Evolutionary conservation across 2,888 invertebrate genomes (phyloP).

Genomic region (Caenorhabditis doughertyi): DNA sequence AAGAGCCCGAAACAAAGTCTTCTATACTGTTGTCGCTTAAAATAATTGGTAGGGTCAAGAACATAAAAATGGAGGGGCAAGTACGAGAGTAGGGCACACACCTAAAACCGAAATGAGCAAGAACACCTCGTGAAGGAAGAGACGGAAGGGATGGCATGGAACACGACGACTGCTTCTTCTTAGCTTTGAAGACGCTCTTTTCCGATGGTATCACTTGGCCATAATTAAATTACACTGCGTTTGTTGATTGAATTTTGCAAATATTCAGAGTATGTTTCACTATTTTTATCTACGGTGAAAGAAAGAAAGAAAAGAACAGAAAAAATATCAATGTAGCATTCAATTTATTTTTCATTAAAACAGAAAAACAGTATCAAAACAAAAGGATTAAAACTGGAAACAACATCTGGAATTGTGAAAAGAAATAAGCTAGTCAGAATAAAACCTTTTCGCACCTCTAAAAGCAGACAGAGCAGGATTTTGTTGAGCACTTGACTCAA

Average conservation of each 20-base stretch:
- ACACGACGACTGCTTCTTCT: conserved; percentile 7
- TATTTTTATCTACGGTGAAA: conserved; percentile 29
- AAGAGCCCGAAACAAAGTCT: conserved; percentile 56
- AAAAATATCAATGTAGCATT: neutral
- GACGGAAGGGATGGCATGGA: conserved; percentile 53
- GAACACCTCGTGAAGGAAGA: conserved; percentile 58
- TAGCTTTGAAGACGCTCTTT: conserved; percentile 10
- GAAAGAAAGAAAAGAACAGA: neutral
- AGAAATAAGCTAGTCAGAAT: neutral
- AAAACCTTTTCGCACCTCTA: neutral
- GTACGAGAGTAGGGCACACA: conserved; percentile 27
- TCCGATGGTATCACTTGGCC: conserved; percentile 61
- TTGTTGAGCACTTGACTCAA: too few species aligned
- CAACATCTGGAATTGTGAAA: conserved; percentile 1
- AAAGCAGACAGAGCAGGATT: neutral
- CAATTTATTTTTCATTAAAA: neutral
- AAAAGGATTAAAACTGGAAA: conserved; percentile 3
- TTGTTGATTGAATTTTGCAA: conserved; percentile 59
- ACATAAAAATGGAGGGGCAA: conserved; percentile 42
- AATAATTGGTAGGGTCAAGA: conserved; percentile 56
- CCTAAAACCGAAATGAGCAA: conserved; percentile 44
- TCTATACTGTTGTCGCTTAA: conserved; percentile 61
- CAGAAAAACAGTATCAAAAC: conserved; percentile 4
- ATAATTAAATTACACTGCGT: conserved; percentile 58
- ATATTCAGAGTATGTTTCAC: conserved; percentile 61